Base-by-base conservation (phyloP, 1,140 invertebrate genomes). In the Zaprionus lachaisei region DNA sequence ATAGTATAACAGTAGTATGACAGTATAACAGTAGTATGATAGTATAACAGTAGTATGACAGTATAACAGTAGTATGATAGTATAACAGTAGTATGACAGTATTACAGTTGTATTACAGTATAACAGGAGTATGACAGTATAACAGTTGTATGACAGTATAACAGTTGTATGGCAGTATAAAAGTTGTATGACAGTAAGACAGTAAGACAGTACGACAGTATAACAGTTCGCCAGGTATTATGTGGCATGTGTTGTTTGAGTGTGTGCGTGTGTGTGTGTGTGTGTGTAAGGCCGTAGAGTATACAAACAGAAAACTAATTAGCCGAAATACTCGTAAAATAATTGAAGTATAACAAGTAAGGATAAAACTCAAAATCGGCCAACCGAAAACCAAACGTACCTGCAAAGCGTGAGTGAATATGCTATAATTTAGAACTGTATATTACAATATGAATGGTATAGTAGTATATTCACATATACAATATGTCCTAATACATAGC, bases 251-350 rank as follows among this genome's bases (percentile, higher is more conserved):
- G 41, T 28, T 76, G 38, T 41, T n/a, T 60, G 14, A 34, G 34
- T 76, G 38, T 38, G 17, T 54, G 14, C 58, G 38, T 54, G 24
- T 20, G 31, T 60, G 54, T 68, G 24, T 63, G 47, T 47, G n/a
- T 57, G 44, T 80, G 54, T 79, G 56, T 76, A 57, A 38, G 64
- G 44, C 70, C 72, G 49, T 72, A 65, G 34, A 78, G 65, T 73
- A 71, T 80, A 77, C 72, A 90, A 85, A 84, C 74, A 82, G 68
- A 90, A 85, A 90, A 82, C 84, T 81, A 70, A 89, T 87, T 87
- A 87, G 84, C 68, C 78, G 80, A 83, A 67, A 78, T 83, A 77
- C 61, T 73, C 58, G 75, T 60, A 64, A 76, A 70, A 70, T 5
- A 73, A 26, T 71, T 64, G 34, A 67, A 78, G 56, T 66, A 67